These are phyloP conservation scores for Nyctalus aviator DNA, from an alignment of 2,797 vertebrate species.

Conservation along the genomic window DNA sequence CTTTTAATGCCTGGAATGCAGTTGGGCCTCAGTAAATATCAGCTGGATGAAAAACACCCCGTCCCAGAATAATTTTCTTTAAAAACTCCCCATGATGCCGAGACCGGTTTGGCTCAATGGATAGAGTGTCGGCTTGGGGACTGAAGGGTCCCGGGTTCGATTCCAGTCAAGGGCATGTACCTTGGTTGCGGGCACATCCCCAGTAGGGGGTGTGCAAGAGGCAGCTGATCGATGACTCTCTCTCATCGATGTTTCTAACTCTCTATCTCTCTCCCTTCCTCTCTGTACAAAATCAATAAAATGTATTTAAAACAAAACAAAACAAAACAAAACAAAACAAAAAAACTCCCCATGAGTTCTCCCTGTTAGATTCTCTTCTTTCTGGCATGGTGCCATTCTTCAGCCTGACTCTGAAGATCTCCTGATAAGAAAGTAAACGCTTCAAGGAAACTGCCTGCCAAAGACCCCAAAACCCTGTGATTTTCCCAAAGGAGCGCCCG, in stretches of 20 bases:
- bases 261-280: too few species aligned
- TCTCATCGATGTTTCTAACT: too few species aligned
- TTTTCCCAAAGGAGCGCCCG: background rate
- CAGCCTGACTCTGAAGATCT: background rate
- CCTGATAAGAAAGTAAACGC: background rate
- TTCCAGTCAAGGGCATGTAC: too few species aligned
- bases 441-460: background rate
- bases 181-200: too few species aligned
- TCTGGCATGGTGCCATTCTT: background rate
- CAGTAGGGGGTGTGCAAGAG: too few species aligned
- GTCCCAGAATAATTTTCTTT: background rate
- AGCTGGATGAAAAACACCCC: background rate
- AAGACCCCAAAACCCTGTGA: background rate
- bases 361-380: background rate
- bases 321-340: too few species aligned
- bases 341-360: background rate
- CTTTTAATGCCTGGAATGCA: background rate
- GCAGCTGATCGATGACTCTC: too few species aligned
- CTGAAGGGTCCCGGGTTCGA: too few species aligned
- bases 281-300: too few species aligned
- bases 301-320: too few species aligned
- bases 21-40: background rate
- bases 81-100: background rate
- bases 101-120: too few species aligned
- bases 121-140: too few species aligned